Percentiles rank a stretch among this genome's conserved stretches.
phyloP scores from a whole-genome alignment of 2,113 vertebrate species.

The Poicephalus gulielmi region DNA sequence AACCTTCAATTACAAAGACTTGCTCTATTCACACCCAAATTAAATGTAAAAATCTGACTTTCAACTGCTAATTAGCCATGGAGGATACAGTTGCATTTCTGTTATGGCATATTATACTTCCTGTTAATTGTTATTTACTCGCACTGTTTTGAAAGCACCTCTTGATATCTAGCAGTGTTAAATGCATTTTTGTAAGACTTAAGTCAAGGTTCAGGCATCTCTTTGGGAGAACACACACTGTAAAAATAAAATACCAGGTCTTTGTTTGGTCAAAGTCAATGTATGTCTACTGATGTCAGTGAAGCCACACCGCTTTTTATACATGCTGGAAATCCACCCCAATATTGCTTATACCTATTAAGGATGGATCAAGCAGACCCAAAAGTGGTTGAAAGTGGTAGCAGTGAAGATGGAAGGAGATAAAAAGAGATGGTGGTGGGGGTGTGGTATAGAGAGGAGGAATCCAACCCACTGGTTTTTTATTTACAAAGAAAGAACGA shows the following conservation, averaged over 20 bases:
- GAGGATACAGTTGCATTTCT: not conserved
- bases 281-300: not conserved
- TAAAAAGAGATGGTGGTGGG: not conserved
- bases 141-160: not conserved
- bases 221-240: not conserved
- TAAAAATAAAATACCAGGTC: not conserved
- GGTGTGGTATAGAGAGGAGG: not conserved
- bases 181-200: not conserved
- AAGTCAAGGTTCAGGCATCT: not conserved
- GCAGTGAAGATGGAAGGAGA: not conserved
- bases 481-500: not conserved
- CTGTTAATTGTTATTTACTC: slow-evolving; percentile 33
- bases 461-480: fast-evolving
- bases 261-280: not conserved
- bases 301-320: not conserved
- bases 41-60: not conserved
- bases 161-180: not conserved
- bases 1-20: slow-evolving; percentile 46
- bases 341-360: not conserved
- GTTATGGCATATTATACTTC: not conserved
- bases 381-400: not conserved
- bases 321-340: not conserved
- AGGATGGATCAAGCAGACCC: not conserved
- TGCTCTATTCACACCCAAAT: slow-evolving; percentile 42
- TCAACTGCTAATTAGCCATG: not conserved